phyloP scores from a whole-genome alignment of 2,113 vertebrate species.

The Cepphus grylle region DNA sequence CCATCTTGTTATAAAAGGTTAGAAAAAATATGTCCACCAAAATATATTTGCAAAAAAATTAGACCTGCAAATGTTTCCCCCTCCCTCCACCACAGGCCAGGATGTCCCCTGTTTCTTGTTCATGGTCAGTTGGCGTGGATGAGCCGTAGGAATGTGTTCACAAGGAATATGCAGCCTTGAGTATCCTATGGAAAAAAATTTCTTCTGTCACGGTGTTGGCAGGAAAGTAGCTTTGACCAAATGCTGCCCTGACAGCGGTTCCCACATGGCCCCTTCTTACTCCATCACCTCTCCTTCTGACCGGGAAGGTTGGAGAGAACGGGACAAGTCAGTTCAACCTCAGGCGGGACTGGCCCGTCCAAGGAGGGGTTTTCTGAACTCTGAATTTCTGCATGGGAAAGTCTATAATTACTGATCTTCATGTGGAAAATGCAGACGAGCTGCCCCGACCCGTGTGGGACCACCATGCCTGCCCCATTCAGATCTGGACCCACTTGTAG shows the following conservation, averaged over 20 bases:
- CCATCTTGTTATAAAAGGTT: background rate
- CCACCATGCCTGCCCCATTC: accelerated
- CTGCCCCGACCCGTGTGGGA: accelerated
- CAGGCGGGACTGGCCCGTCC: accelerated
- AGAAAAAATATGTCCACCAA: background rate
- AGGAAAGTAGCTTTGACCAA: background rate
- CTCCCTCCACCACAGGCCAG: background rate
- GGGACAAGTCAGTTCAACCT: background rate
- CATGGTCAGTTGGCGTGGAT: accelerated
- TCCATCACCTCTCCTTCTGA: background rate
- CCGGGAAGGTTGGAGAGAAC: background rate
- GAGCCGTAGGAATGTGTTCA: background rate
- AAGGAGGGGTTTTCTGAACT: background rate
- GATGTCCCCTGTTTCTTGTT: background rate
- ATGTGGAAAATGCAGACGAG: accelerated
- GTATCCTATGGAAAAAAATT: background rate
- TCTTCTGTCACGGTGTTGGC: background rate
- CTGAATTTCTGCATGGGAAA: background rate
- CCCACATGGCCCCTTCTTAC: background rate
- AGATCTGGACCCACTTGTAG: background rate
- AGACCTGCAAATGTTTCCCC: background rate
- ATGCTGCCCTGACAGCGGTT: background rate
- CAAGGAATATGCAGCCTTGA: background rate
- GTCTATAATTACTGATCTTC: background rate
- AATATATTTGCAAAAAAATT: background rate